Percentiles rank a stretch among this genome's conserved stretches.
Evolutionary conservation across 2,888 invertebrate species (phyloP).

Genomic region (Tetragnatha montana): DNA sequence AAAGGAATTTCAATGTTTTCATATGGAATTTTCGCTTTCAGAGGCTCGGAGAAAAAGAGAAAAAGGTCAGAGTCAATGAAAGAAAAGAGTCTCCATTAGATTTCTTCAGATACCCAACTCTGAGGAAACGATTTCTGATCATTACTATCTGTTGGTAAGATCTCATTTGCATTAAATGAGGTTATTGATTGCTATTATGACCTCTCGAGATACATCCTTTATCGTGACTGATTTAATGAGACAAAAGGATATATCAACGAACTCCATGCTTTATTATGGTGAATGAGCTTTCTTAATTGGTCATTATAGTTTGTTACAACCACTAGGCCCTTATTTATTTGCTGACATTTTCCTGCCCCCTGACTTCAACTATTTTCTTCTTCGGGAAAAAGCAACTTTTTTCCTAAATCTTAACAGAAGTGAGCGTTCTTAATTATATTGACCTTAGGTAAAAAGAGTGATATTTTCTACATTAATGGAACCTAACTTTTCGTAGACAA

Average conservation of each 20-base stretch:
- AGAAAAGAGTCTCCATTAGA: conserved; percentile 46
- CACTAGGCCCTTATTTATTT: too few species aligned
- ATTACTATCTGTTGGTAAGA: conserved; percentile 65
- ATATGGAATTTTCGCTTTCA: neutral
- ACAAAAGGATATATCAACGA: neutral
- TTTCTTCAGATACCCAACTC: conserved; percentile 64
- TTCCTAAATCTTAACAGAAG: too few species aligned
- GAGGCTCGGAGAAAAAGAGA: conserved; percentile 56
- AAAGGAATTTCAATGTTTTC: neutral
- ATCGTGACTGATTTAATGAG: neutral
- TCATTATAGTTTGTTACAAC: too few species aligned
- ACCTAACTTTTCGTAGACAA: too few species aligned
- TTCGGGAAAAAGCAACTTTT: too few species aligned
- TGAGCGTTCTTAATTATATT: neutral
- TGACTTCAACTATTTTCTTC: too few species aligned
- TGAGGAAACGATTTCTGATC: conserved; percentile 68
- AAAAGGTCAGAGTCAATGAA: conserved; percentile 24
- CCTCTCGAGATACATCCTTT: too few species aligned
- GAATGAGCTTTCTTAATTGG: too few species aligned
- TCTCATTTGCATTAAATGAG: neutral
- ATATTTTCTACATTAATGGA: too few species aligned
- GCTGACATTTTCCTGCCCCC: too few species aligned
- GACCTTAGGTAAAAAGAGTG: too few species aligned
- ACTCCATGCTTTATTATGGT: neutral
- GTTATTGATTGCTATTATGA: neutral